These are phyloP conservation scores for Fulmarus glacialis DNA, from an alignment of 2,113 vertebrate species.

Conservation along the genomic window DNA sequence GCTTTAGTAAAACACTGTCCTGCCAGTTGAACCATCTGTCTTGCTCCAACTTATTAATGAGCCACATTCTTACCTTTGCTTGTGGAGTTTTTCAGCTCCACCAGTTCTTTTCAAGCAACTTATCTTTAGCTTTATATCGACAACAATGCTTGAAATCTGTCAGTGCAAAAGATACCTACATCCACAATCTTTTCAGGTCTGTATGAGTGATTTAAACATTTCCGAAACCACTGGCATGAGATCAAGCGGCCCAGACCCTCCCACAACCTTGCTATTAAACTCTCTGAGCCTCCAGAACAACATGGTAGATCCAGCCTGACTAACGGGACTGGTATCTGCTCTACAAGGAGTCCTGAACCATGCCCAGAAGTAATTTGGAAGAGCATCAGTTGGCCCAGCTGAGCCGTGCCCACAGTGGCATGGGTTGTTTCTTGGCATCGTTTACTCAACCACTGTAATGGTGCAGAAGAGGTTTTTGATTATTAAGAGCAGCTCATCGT, in stretches of 20 bases:
- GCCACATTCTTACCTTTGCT: background rate
- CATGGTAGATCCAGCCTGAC: background rate
- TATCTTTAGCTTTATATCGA: background rate
- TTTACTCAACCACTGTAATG: background rate
- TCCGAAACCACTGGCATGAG: background rate
- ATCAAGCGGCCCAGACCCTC: background rate
- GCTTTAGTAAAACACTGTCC: background rate
- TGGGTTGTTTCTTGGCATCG: background rate
- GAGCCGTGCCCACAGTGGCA: background rate
- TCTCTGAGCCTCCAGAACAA: background rate
- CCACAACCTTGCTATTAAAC: background rate
- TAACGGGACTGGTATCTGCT: background rate
- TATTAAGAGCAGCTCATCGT: background rate
- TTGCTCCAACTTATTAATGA: background rate
- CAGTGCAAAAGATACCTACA: background rate
- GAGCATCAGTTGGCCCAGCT: background rate
- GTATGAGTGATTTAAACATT: background rate
- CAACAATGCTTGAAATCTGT: background rate
- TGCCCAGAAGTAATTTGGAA: background rate
- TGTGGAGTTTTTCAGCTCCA: background rate
- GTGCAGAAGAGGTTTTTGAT: background rate
- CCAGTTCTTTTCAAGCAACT: background rate
- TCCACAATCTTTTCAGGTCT: background rate
- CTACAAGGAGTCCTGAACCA: background rate
- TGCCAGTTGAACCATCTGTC: conserved; percentile 14